These are phyloP conservation scores for Achroia grisella DNA, from an alignment of 1,140 invertebrate genomes.

Conservation along the genomic window DNA sequence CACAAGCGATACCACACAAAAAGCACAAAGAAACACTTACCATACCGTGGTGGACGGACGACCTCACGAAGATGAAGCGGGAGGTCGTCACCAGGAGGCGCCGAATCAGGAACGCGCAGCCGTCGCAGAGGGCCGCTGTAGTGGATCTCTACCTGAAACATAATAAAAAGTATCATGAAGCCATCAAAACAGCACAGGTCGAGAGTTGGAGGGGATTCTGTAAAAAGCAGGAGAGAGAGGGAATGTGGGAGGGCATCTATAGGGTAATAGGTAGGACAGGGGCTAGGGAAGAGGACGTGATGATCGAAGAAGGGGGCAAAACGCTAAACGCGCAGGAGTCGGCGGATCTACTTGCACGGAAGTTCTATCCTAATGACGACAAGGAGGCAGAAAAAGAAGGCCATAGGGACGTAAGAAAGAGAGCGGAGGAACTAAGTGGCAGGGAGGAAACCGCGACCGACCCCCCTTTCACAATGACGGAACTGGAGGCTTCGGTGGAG, in stretches of 20 bases:
- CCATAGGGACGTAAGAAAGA: slow-evolving; percentile 1
- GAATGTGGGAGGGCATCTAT: slow-evolving; percentile 14
- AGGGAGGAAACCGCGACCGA: neutral
- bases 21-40: no score
- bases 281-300: slow-evolving; percentile 16
- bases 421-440: neutral
- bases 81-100: no score
- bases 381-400: neutral
- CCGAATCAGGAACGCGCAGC: no score
- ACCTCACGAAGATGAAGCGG: no score
- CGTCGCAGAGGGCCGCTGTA: no score
- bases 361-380: slow-evolving; percentile 14
- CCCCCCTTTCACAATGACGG: slow-evolving; percentile 2
- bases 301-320: neutral
- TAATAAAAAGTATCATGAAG: no score
- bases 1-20: no score
- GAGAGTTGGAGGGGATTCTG: no score
- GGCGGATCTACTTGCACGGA: slow-evolving; percentile 9
- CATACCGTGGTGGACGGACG: no score
- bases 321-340: slow-evolving; percentile 6
- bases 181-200: no score
- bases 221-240: slow-evolving; percentile 21
- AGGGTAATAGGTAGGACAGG: slow-evolving; percentile 7
- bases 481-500: neutral
- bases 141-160: no score